Conservation (phyloP, 2,797 vertebrate species). For the Gambelia wislizenii region DNA sequence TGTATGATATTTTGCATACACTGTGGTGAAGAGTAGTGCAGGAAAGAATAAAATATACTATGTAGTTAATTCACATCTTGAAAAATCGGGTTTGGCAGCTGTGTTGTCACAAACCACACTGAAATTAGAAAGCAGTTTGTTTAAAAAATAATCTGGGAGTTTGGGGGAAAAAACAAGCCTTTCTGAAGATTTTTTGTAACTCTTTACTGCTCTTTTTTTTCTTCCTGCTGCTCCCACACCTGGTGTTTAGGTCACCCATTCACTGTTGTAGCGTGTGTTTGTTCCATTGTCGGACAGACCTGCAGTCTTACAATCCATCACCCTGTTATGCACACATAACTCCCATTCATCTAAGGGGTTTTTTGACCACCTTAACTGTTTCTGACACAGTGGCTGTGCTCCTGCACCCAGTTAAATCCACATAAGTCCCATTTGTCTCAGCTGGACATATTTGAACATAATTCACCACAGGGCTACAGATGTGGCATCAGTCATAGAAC, state of each 20-base stretch:
- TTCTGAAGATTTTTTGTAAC: conserved; percentile 5
- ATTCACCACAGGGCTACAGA: conserved; percentile 5
- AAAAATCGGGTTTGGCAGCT: conserved; percentile 22
- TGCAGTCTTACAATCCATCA: conserved; percentile 26
- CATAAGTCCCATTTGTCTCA: conserved; percentile 14
- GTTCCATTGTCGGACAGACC: not conserved
- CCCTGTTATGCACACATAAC: conserved; percentile 29
- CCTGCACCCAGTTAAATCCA: conserved; percentile 10
- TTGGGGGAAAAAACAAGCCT: not conserved
- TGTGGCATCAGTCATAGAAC: not conserved
- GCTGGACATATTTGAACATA: not conserved
- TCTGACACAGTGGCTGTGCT: conserved; percentile 18
- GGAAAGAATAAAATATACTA: conserved; percentile 23
- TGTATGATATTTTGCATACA: not conserved
- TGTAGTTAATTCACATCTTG: conserved; percentile 21
- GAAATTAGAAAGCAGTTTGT: conserved; percentile 24
- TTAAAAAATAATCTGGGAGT: not conserved
- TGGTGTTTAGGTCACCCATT: conserved; percentile 18
- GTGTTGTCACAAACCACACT: not conserved
- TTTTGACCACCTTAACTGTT: conserved; percentile 14
- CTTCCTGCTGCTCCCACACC: conserved; percentile 20
- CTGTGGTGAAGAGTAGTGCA: conserved; percentile 11
- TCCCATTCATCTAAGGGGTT: conserved; percentile 10
- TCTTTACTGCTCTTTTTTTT: conserved; percentile 8
- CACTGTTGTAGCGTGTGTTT: not conserved